Conservation (phyloP, 2,797 vertebrate species). For the Podarcis lilfordi region DNA sequence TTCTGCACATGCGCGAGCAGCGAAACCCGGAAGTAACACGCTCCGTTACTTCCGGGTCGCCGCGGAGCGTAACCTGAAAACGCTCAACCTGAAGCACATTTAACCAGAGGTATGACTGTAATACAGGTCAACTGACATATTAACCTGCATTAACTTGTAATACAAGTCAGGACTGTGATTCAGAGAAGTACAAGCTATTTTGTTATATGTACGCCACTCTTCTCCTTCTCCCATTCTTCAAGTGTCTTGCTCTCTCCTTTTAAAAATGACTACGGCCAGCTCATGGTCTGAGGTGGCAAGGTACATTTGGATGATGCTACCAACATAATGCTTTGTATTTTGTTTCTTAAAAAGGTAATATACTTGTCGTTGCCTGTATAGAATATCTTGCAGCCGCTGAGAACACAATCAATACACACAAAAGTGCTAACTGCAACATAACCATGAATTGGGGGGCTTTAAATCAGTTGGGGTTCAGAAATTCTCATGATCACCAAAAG, state of each 20-base stretch:
- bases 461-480: conserved; percentile 14
- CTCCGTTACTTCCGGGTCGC: too few relatives aligned
- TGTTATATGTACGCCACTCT: not conserved
- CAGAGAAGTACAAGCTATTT: not conserved
- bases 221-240: not conserved
- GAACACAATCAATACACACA: not conserved
- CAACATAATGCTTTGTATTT: too few relatives aligned
- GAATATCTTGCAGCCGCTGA: not conserved
- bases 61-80: too few relatives aligned
- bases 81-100: too few relatives aligned
- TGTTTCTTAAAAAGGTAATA: not conserved
- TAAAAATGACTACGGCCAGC: not conserved
- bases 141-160: not conserved
- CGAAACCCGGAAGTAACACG: too few relatives aligned
- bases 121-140: not conserved
- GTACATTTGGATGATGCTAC: not conserved
- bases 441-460: not conserved
- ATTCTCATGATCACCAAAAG: conserved; percentile 58
- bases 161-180: not conserved
- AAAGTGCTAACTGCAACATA: not conserved
- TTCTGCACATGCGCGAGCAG: too few relatives aligned
- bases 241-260: not conserved
- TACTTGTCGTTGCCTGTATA: not conserved
- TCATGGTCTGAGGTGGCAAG: not conserved
- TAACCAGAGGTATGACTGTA: not conserved